Evolutionary conservation across 2,113 vertebrate species (phyloP).

Genomic region (Aplodontia rufa): DNA sequence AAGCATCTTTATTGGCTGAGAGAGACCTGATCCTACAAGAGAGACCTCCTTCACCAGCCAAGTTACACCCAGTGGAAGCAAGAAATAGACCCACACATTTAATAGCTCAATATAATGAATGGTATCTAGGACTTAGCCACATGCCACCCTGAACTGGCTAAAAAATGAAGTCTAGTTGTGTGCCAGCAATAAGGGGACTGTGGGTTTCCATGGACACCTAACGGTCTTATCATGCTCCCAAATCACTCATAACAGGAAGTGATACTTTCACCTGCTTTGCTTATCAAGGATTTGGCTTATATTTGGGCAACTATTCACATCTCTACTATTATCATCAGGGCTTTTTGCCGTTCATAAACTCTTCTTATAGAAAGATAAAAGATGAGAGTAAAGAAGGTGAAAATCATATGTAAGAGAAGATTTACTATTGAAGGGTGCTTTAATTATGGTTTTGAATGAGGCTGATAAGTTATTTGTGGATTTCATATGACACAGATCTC

Average conservation of each 20-base stretch:
- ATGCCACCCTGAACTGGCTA: too few species aligned
- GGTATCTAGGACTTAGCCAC: not conserved
- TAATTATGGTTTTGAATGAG: not conserved
- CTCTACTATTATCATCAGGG: not conserved
- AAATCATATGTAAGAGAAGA: not conserved
- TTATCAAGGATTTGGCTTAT: conserved; percentile 15
- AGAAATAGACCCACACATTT: not conserved
- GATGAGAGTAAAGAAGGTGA: not conserved
- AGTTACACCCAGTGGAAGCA: not conserved
- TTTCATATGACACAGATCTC: not conserved
- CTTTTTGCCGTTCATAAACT: not conserved
- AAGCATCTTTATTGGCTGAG: not conserved
- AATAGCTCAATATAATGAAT: not conserved
- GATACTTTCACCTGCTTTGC: not conserved
- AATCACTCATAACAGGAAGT: not conserved
- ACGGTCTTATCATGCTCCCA: not conserved
- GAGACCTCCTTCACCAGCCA: not conserved
- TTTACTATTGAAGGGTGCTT: not conserved
- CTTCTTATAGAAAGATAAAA: not conserved
- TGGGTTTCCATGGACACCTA: not conserved
- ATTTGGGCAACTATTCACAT: not conserved
- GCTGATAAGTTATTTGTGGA: not conserved
- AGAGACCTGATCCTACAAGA: not conserved
- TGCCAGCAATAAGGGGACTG: not conserved
- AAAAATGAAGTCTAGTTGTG: not conserved